Base-by-base conservation (phyloP, 92 coral and sea anemone genomes). In the Umimayanthus kanabou region DNA sequence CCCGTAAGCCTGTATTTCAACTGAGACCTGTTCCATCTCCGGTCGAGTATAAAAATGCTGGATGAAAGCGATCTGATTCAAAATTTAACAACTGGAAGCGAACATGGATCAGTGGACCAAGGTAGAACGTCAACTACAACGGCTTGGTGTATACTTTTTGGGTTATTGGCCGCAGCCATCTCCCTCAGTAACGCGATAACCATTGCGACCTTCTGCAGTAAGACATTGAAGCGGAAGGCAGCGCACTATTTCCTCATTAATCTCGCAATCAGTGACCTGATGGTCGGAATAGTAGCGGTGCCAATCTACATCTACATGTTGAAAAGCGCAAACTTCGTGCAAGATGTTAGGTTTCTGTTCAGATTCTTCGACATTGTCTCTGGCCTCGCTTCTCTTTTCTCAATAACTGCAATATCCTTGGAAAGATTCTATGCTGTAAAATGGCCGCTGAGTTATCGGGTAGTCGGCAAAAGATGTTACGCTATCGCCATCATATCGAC, bases 341-440 rank as follows among this genome's bases (percentile, higher is more conserved):
- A 64, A 67, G 66, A 76, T 5, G 49, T 78, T 0, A 47, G 39
- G 16, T 66, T 79, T 3, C 13, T 67, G 30, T 85, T 88, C 22
- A 61, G 80, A 74, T 79, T 91, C 55, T 79, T 91, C 40, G 98
- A 94, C 79, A 89, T 94, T 15, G 90, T 93, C 58, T 57, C 95
- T 16, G 98, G 98, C 1, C 82, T 94, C 65, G 95, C 94, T 3
- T 94, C 98, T 2, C 93, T 90, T 9, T 93, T 94, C 58, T 93
- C 94, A 64, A 80, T 94, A 20, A 91, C 98, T 39, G 94, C 89
- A 16, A 87, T 94, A 74, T 85, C 98, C 37, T 13, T 93, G 73
- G 98, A 94, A 85, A 89, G 94, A 23, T 76, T 93, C 13, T 91
- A 85, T 77, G 98, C 98, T 0, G 92, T 94, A 5, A 87, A 67